Percentiles rank a stretch among this genome's conserved stretches.
Evolutionary conservation across 1,140 invertebrate species (phyloP).

Genomic region (Euwallacea similis): DNA sequence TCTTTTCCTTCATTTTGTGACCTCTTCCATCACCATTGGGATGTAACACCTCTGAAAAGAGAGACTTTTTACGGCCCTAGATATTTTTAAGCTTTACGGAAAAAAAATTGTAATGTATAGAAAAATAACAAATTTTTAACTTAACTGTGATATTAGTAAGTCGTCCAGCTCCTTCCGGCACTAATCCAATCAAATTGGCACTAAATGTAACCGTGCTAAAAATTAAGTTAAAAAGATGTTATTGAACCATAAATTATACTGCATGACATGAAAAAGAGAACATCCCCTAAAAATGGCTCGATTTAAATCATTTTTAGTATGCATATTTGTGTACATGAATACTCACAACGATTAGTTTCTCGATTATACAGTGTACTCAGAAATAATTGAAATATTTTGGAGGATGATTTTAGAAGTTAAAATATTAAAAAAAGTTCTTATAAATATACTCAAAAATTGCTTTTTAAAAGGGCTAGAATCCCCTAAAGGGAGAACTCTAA

Average conservation of each 20-base stretch:
- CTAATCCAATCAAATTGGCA: conserved; percentile 19
- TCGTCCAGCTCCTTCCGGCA: conserved; percentile 8
- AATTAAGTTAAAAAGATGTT: conserved; percentile 40
- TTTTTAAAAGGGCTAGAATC: too few species aligned
- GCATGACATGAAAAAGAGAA: too few species aligned
- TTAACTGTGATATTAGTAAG: conserved; percentile 28
- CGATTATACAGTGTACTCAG: too few species aligned
- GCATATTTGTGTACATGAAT: too few species aligned
- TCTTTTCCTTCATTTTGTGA: conserved; percentile 40
- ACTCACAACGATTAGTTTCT: too few species aligned
- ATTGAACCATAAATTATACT: conserved; percentile 10
- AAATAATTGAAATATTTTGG: too few species aligned
- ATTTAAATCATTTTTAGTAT: too few species aligned
- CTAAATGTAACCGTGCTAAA: conserved; percentile 13
- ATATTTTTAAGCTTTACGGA: neutral
- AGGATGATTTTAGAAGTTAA: too few species aligned
- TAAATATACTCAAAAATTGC: too few species aligned
- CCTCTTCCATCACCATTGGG: conserved; percentile 8
- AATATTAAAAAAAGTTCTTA: too few species aligned
- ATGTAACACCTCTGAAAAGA: conserved; percentile 14
- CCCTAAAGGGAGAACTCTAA: too few species aligned
- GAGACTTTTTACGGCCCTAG: neutral
- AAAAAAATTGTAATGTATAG: conserved; percentile 10
- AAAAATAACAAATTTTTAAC: conserved; percentile 43
- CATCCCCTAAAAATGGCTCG: too few species aligned